Evolutionary conservation across 23 tunicate genomes (phyloP).

Genomic region (Trididemnum miniatum): DNA sequence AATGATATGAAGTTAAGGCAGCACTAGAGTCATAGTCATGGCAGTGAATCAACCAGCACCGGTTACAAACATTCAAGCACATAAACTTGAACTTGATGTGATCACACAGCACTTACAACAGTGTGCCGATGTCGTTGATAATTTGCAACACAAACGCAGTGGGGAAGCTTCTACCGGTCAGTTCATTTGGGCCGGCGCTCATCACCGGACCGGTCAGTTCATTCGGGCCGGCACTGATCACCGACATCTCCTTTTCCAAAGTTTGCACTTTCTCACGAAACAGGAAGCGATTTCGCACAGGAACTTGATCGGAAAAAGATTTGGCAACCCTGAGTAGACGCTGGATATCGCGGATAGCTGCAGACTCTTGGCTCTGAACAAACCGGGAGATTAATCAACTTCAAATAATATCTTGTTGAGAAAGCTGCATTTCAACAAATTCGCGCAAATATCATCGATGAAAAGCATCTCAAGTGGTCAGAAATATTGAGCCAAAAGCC

Average conservation of each 20-base stretch:
- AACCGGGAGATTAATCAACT: no score
- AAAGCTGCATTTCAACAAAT: no score
- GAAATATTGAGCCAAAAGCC: no score
- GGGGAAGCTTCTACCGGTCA: conserved; percentile 24
- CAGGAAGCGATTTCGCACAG: conserved; percentile 41
- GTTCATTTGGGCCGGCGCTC: background rate
- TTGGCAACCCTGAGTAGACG: conserved; percentile 44
- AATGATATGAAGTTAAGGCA: no score
- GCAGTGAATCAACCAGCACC: no score
- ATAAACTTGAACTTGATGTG: no score
- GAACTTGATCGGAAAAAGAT: conserved; percentile 17
- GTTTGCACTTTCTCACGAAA: conserved; percentile 72
- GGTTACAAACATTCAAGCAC: no score
- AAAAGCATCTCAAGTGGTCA: no score
- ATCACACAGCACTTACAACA: no score
- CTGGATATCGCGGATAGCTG: conserved; percentile 41
- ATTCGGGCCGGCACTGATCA: background rate
- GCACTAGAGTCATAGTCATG: no score
- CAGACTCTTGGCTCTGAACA: conserved; percentile 29
- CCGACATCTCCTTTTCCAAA: conserved; percentile 41
- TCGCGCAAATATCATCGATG: no score
- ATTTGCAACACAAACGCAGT: conserved; percentile 52
- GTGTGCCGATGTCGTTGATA: conserved; percentile 40
- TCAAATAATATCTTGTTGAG: no score
- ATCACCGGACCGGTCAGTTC: background rate